Conservation (phyloP, 2,113 vertebrate genomes). For the Upupa epops region DNA sequence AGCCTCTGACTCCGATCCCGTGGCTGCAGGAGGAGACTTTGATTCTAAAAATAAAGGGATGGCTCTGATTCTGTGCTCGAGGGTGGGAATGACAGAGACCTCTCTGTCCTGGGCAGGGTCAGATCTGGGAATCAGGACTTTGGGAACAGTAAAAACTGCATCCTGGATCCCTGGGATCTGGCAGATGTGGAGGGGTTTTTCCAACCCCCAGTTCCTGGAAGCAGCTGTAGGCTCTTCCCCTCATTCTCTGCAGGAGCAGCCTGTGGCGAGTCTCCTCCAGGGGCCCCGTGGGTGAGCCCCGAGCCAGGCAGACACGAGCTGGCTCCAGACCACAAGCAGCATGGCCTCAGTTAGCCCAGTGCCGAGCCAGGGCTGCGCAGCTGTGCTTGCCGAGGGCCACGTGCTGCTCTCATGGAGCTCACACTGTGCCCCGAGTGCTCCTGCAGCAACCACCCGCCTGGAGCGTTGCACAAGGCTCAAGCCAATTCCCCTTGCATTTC, state of each 20-base stretch:
- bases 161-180: not conserved
- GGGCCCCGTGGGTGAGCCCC: not conserved
- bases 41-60: not conserved
- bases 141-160: not conserved
- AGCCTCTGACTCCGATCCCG: not conserved
- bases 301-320: not conserved
- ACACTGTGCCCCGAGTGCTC: not conserved
- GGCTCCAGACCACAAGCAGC: not conserved
- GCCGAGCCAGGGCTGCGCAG: not conserved
- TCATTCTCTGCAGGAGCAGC: not conserved
- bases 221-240: not conserved
- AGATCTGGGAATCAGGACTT: not conserved
- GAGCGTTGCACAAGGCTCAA: not conserved
- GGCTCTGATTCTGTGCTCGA: not conserved
- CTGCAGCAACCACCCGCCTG: not conserved
- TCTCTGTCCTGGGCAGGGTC: not conserved
- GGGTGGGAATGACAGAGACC: not conserved
- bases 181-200: accelerated
- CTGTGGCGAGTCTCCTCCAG: not conserved
- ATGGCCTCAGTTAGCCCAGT: not conserved
- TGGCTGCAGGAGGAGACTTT: too few species aligned
- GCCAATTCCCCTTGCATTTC: not conserved
- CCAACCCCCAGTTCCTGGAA: accelerated
- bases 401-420: not conserved
- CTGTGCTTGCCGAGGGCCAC: not conserved